Evolutionary conservation across 2,113 vertebrate genomes (phyloP).

Genomic region (Mystacornis crossleyi): DNA sequence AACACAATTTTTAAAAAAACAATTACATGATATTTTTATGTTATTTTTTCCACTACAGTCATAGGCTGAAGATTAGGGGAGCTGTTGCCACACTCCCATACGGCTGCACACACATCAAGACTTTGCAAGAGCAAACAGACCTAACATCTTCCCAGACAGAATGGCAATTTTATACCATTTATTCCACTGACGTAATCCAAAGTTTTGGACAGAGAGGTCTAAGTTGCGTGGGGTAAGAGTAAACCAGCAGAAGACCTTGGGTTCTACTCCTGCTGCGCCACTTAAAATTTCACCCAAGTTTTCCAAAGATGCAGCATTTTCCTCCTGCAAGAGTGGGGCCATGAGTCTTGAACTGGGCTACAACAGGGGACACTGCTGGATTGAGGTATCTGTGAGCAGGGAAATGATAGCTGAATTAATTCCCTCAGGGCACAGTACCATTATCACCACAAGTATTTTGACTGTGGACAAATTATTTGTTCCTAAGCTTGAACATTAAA

Average conservation of each 20-base stretch:
- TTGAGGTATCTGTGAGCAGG: not conserved
- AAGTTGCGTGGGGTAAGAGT: not conserved
- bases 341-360: accelerated
- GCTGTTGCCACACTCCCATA: not conserved
- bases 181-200: not conserved
- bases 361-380: not conserved
- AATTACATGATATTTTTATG: not conserved
- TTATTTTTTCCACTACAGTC: not conserved
- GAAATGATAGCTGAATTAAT: not conserved
- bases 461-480: not conserved
- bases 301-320: not conserved
- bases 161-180: not conserved
- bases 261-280: not conserved
- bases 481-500: not conserved
- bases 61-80: not conserved
- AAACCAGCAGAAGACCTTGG: not conserved
- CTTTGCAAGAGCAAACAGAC: not conserved
- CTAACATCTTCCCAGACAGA: not conserved
- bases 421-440: not conserved
- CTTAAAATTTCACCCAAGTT: not conserved
- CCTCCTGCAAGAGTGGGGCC: not conserved
- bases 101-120: not conserved
- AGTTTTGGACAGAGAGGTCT: not conserved
- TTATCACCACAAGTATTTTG: not conserved
- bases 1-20: not conserved